A percentile compares a stretch with the other conserved stretches of the same genome.
These are phyloP conservation scores for Lucinisca nassula DNA, from an alignment of 2,888 invertebrate species.

Conservation along the genomic window DNA sequence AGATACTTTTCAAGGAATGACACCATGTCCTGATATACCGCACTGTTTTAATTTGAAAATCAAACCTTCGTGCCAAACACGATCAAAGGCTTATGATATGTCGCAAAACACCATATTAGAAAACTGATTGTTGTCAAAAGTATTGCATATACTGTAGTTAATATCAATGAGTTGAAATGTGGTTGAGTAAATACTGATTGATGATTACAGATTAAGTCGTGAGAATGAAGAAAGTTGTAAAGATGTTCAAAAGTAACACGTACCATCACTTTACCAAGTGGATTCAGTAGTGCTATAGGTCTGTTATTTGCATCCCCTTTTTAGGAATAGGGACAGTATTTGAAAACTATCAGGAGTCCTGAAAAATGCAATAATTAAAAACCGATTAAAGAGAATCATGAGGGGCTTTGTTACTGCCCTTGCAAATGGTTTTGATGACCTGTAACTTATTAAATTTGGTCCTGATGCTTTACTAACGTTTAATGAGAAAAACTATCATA, in stretches of 20 bases:
- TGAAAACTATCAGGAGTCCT: neutral
- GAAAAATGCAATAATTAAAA: neutral
- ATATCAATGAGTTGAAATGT: constrained; percentile 35
- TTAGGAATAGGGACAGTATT: neutral
- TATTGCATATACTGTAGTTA: constrained; percentile 10
- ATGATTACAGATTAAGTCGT: neutral
- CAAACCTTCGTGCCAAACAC: constrained; percentile 37
- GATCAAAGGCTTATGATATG: constrained; percentile 48
- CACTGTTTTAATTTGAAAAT: constrained; percentile 23
- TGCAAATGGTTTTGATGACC: neutral
- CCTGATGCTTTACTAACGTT: neutral
- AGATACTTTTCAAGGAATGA: no score
- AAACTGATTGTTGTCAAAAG: constrained; percentile 21
- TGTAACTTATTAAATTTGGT: neutral
- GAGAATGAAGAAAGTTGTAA: neutral
- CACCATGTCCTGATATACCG: constrained; percentile 11
- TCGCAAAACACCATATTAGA: constrained; percentile 25
- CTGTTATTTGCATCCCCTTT: neutral
- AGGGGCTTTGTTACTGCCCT: neutral
- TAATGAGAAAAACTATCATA: neutral
- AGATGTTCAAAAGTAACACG: constrained; percentile 20
- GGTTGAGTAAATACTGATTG: constrained; percentile 34
- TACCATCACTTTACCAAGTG: constrained; percentile 22
- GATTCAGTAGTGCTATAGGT: constrained; percentile 33
- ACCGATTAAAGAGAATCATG: neutral